A percentile compares a stretch with the other conserved stretches of the same genome.
Conservation (phyloP, 1,140 invertebrate genomes). For the Ostrea edulis region DNA sequence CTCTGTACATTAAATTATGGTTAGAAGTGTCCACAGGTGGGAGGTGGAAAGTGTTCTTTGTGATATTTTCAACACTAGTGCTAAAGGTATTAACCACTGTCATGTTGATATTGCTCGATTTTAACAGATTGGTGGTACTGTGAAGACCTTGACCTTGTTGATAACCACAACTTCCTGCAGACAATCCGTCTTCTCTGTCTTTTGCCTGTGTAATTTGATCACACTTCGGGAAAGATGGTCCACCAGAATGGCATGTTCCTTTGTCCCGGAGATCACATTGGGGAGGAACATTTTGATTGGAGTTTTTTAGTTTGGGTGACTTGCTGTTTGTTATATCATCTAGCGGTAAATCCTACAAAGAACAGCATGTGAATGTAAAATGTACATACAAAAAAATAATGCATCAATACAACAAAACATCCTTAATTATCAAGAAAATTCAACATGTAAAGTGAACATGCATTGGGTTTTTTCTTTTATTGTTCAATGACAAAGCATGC, state of each 20-base stretch:
- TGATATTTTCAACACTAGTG: not conserved
- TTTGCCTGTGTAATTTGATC: not conserved
- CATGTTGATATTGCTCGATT: not conserved
- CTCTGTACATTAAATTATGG: not conserved
- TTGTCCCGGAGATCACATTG: not conserved
- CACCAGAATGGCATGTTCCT: not conserved
- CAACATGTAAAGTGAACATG: no score
- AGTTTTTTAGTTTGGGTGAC: not conserved
- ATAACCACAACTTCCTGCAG: not conserved
- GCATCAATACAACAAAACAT: not conserved
- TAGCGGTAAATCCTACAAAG: conserved; percentile 50
- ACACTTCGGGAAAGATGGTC: not conserved
- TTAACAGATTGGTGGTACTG: not conserved
- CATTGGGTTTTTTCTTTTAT: no score
- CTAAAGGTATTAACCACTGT: not conserved
- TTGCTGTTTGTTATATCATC: conserved; percentile 49
- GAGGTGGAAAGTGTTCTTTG: not conserved
- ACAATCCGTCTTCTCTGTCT: not conserved
- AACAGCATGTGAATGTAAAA: not conserved
- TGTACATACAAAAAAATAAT: no score
- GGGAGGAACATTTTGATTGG: not conserved
- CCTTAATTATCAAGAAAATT: no score
- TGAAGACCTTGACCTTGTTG: not conserved
- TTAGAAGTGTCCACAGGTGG: not conserved
- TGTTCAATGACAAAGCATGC: no score